phyloP scores from a whole-genome alignment of 1,140 invertebrate species.

The Ceratina japonica region DNA sequence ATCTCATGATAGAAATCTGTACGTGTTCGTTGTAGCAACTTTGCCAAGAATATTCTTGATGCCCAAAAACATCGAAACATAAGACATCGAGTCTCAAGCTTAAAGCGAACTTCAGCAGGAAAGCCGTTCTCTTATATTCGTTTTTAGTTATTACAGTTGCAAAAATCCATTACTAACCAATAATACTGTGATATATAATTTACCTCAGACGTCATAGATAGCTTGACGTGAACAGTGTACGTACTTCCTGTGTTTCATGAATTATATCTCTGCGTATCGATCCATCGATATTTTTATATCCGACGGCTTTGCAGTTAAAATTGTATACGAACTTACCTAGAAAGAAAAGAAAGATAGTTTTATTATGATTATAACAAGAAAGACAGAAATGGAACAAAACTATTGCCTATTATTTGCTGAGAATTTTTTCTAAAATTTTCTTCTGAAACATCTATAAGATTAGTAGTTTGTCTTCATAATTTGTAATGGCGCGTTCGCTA shows the following conservation, averaged over 20 bases:
- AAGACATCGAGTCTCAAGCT: too few relatives aligned
- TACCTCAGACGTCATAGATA: not conserved
- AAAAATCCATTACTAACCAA: not conserved
- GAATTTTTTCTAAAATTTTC: not conserved
- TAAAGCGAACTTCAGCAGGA: too few relatives aligned
- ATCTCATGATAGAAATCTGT: too few relatives aligned
- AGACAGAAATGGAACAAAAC: not conserved
- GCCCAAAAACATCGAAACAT: too few relatives aligned
- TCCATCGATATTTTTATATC: not conserved
- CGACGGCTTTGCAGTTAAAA: not conserved
- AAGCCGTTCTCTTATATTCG: too few relatives aligned
- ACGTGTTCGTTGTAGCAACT: too few relatives aligned
- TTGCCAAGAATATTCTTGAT: too few relatives aligned
- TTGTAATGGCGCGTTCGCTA: not conserved
- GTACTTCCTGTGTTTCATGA: not conserved
- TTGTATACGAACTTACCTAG: conserved; percentile 1
- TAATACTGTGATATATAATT: too few relatives aligned
- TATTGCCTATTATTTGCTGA: not conserved
- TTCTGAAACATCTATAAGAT: conserved; percentile 14
- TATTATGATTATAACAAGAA: too few relatives aligned
- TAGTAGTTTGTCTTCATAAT: not conserved
- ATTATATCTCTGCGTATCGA: not conserved
- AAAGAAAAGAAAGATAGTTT: not conserved
- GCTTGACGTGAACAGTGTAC: not conserved
- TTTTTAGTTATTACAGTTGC: not conserved